Evolutionary conservation across 2,113 vertebrate species (phyloP).

Genomic region (Chaenocephalus aceratus): DNA sequence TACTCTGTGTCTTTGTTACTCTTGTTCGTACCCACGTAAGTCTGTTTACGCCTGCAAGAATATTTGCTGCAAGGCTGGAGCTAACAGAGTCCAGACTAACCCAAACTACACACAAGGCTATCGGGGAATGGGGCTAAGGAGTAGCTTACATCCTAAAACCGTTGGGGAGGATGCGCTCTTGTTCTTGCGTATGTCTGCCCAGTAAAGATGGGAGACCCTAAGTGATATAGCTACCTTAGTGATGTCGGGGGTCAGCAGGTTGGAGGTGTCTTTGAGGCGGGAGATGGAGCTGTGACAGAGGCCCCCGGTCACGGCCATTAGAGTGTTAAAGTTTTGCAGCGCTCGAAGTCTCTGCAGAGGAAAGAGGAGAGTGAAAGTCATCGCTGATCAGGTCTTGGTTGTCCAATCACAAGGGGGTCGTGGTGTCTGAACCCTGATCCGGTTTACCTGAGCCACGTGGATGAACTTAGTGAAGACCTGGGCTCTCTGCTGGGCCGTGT

Average conservation of each 20-base stretch:
- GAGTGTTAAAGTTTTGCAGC: conserved; percentile 93
- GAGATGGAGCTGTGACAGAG: conserved; percentile 94
- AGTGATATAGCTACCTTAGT: conserved; percentile 85
- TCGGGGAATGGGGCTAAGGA: too few relatives aligned
- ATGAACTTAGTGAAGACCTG: conserved; percentile 94
- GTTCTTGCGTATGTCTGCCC: too few relatives aligned
- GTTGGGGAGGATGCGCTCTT: too few relatives aligned
- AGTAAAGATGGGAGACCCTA: too few relatives aligned
- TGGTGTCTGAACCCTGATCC: not conserved
- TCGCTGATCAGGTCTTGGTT: not conserved
- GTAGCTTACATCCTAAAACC: too few relatives aligned
- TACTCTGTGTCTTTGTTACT: too few relatives aligned
- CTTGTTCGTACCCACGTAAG: too few relatives aligned
- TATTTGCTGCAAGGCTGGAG: too few relatives aligned
- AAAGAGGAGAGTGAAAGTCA: not conserved
- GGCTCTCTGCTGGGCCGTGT: conserved; percentile 90
- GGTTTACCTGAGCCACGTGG: conserved; percentile 89
- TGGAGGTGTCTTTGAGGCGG: conserved; percentile 91
- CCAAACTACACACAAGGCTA: too few relatives aligned
- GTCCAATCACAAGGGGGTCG: not conserved
- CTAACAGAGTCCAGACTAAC: too few relatives aligned
- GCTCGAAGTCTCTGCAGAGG: conserved; percentile 84
- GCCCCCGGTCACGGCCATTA: conserved; percentile 93
- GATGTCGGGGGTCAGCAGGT: conserved; percentile 88
- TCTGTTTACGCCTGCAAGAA: too few relatives aligned